Evolutionary conservation across 1,140 invertebrate genomes (phyloP).

Genomic region (Trichomalopsis sarcophagae): DNA sequence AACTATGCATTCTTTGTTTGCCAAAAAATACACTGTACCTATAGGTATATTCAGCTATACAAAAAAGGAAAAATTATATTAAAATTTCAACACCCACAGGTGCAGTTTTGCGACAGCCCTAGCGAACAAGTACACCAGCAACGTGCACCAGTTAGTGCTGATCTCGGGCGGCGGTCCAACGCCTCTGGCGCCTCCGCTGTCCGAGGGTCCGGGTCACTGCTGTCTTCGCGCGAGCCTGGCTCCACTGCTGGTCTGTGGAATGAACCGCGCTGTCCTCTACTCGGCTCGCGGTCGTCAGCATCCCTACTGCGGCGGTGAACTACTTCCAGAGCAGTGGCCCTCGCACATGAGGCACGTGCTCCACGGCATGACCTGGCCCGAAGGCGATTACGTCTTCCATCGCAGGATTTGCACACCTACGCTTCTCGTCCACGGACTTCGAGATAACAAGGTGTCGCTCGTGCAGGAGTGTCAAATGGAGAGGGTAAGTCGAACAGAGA

Average conservation of each 20-base stretch:
- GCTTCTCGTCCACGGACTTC: constrained; percentile 82
- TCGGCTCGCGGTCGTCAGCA: constrained; percentile 77
- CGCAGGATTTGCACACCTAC: constrained; percentile 81
- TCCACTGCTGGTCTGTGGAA: constrained; percentile 75
- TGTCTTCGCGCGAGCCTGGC: constrained; percentile 73
- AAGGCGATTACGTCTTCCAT: constrained; percentile 83
- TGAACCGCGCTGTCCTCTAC: constrained; percentile 75
- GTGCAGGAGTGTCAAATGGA: constrained; percentile 87
- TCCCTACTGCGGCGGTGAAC: constrained; percentile 75
- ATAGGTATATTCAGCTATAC: no score
- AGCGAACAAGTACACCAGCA: constrained; percentile 77
- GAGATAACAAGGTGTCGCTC: constrained; percentile 82
- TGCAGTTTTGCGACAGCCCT: constrained; percentile 83
- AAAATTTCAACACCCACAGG: constrained; percentile 67
- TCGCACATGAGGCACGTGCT: constrained; percentile 77
- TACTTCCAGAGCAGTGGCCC: constrained; percentile 74
- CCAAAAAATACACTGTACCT: no score
- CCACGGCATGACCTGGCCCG: constrained; percentile 82
- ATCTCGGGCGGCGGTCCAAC: constrained; percentile 85
- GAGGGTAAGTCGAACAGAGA: constrained; percentile 73
- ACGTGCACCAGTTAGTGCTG: constrained; percentile 80
- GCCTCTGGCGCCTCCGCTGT: constrained; percentile 79
- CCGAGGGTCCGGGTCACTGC: constrained; percentile 73
- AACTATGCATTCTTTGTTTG: background rate
- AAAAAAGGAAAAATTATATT: background rate